Conservation (phyloP, 2,888 invertebrate genomes). For the Thyatira batis region DNA sequence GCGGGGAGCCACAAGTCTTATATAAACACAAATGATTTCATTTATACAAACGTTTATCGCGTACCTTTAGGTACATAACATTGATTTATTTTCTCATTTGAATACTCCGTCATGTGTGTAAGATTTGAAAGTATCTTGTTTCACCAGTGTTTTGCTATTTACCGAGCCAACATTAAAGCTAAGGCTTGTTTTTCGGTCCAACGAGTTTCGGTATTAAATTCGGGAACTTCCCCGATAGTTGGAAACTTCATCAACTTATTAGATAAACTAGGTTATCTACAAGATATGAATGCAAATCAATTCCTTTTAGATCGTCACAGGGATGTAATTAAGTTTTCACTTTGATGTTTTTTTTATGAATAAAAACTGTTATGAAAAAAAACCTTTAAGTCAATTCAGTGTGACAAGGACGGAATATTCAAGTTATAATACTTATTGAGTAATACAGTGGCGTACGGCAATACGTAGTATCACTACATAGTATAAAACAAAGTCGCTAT, state of each 20-base stretch:
- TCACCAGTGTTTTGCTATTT: neutral
- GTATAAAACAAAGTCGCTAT: no score
- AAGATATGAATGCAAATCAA: conserved; percentile 12
- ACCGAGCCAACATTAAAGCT: conserved; percentile 12
- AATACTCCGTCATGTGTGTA: neutral
- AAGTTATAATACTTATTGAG: no score
- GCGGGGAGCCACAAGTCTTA: no score
- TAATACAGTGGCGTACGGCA: no score
- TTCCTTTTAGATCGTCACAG: neutral
- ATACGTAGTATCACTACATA: no score
- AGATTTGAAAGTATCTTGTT: conserved; percentile 1
- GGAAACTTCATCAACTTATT: conserved; percentile 40
- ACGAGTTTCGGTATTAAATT: conserved; percentile 47
- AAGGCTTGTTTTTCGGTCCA: conserved; percentile 43
- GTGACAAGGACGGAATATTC: no score
- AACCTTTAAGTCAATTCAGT: no score
- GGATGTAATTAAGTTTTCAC: neutral
- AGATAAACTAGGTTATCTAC: conserved; percentile 25
- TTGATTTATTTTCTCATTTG: neutral
- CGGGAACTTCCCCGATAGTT: conserved; percentile 40
- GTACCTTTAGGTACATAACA: no score
- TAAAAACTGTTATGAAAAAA: no score
- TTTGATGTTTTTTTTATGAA: neutral
- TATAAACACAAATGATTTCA: no score
- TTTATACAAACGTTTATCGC: no score